Evolutionary conservation across 2,888 invertebrate species (phyloP).

Genomic region (Xanthia togata): DNA sequence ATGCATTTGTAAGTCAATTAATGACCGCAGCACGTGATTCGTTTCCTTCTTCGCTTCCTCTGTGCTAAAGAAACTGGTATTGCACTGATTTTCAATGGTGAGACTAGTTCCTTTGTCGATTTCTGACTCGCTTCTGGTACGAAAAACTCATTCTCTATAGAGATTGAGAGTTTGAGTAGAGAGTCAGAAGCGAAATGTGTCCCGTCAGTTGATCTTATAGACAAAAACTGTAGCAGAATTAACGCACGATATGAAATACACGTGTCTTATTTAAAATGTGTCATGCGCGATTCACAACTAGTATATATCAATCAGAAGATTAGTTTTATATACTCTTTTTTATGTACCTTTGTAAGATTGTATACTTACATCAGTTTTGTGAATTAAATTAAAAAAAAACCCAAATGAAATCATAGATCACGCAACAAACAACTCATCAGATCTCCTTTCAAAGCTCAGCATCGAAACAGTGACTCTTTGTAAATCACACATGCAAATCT

Average conservation of each 20-base stretch:
- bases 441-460: constrained; percentile 1
- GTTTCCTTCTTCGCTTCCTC: constrained; percentile 46
- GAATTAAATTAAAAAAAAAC: background rate
- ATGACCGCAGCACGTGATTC: constrained; percentile 35
- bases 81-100: constrained; percentile 1
- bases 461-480: constrained; percentile 28
- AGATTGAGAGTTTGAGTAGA: background rate
- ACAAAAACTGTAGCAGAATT: background rate
- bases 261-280: background rate
- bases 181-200: too few relatives aligned
- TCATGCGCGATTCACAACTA: background rate
- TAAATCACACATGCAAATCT: constrained; percentile 59
- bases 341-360: background rate
- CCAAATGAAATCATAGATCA: background rate
- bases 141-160: too few relatives aligned
- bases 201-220: background rate
- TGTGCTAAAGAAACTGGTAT: constrained; percentile 2
- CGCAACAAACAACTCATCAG: background rate
- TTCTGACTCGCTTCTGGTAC: too few relatives aligned
- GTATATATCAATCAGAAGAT: background rate
- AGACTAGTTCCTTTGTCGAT: constrained; percentile 9
- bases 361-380: background rate
- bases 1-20: constrained; percentile 36
- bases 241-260: background rate
- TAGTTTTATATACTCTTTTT: background rate